Evolutionary conservation across 2,888 invertebrate genomes (phyloP), one percentile per base, ranked within the genome.

Genomic region (Leptinotarsa haldemani): DNA sequence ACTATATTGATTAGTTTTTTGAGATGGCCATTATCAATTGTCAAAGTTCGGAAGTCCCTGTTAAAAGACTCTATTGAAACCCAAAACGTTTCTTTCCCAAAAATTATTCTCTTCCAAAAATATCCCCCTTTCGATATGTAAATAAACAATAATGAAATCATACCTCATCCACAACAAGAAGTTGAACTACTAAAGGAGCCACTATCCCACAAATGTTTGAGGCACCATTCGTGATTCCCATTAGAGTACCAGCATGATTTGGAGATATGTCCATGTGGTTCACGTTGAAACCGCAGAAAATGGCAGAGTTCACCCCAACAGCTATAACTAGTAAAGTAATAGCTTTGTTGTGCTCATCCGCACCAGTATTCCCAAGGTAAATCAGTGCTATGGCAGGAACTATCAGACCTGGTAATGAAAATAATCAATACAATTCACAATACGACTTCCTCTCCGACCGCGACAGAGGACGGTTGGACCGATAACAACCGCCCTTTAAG

Each of bases 211-310:
- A 93, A n/a, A 95, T 88, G 82, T 94, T 95, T 0, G 94, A 93
- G 18, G 91, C 88, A 12, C 93, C 93, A 84, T 96, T 96, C 2
- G 95, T 95, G 80, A 96, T 92, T 9, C 95, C 95, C 94, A 96
- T 95, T 79, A 96, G 87, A 0, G 93, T 92, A 48, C 95, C 95
- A 4, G 95, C 94, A 85, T 93, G 94, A 85, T 94, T 94, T 0
- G 95, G 95, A 3, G 95, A 93, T 69, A 96, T 88, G 87, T 96
- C 96, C 78, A 96, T 94, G 84, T 95, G 95, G 79, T 95, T 95
- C 25, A 92, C 90, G 89, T 92, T 90, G 84, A 92, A 94, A 5
- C 95, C 95, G 70, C 93, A 91, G 79, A 93, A 94, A 69, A 93
- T 91, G 1, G 93, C 92, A 0, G 94, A 92, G 80, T 95, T 95